Evolutionary conservation across 2,113 vertebrate species (phyloP).

Genomic region (Semnornis frantzii): DNA sequence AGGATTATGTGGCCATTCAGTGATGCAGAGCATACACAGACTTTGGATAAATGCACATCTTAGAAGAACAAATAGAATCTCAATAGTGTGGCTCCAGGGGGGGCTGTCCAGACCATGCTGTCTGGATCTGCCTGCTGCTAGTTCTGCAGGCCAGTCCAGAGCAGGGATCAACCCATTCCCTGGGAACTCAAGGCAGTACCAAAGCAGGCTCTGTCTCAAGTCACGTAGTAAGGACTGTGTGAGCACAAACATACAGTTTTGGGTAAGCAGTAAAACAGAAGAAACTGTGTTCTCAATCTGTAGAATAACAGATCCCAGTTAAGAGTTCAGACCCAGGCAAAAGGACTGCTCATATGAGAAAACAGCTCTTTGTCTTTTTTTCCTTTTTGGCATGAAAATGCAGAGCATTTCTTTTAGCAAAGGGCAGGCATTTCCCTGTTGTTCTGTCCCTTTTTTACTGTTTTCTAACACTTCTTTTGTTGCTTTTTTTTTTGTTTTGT

Average conservation of each 20-base stretch:
- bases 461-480: background rate
- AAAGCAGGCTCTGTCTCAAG: background rate
- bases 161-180: background rate
- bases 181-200: background rate
- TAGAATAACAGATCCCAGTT: background rate
- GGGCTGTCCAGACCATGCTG: background rate
- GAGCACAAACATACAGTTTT: background rate
- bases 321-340: background rate
- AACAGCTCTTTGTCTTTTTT: background rate
- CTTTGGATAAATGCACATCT: background rate
- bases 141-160: background rate
- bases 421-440: constrained; percentile 5
- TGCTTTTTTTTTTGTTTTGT: background rate
- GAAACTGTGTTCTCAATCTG: background rate
- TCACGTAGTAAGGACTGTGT: background rate
- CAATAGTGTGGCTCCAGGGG: background rate
- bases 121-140: background rate
- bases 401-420: background rate
- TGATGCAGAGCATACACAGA: background rate
- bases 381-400: background rate
- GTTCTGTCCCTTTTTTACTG: background rate
- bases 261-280: background rate
- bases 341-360: background rate
- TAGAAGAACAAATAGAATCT: background rate
- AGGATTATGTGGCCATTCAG: background rate